A percentile compares a stretch with the other conserved stretches of the same genome.
Conservation (phyloP, 2,888 invertebrate species). For the Sphaerophoria taeniata region DNA sequence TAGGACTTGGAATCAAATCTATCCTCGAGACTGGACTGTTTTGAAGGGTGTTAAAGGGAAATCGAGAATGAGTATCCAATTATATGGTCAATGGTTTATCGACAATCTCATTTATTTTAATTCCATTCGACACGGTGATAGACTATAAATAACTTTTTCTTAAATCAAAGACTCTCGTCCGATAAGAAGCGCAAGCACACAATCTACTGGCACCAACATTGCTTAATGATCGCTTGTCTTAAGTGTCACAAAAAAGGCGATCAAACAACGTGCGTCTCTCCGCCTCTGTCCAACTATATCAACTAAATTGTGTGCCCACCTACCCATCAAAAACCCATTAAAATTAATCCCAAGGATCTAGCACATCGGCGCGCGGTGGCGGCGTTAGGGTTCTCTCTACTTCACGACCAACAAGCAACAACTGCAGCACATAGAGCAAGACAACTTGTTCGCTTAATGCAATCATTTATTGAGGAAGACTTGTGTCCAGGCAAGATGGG, state of each 20-base stretch:
- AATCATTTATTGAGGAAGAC: conserved; percentile 63
- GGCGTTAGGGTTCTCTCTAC: conserved; percentile 28
- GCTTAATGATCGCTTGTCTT: conserved; percentile 65
- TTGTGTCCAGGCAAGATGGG: conserved; percentile 17
- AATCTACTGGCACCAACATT: conserved; percentile 44
- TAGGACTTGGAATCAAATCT: too few species aligned
- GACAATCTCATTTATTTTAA: conserved; percentile 61
- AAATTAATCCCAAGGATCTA: conserved; percentile 72
- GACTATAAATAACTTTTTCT: not conserved
- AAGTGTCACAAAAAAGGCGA: conserved; percentile 47
- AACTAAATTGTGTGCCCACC: conserved; percentile 56
- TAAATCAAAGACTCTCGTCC: too few species aligned
- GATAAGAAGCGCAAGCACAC: not conserved
- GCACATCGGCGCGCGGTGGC: conserved; percentile 28
- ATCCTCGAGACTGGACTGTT: too few species aligned
- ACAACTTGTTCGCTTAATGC: conserved; percentile 73
- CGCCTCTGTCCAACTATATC: conserved; percentile 58
- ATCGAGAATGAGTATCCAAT: conserved; percentile 35
- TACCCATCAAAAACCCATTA: conserved; percentile 73
- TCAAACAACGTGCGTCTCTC: conserved; percentile 34
- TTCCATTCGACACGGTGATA: conserved; percentile 40
- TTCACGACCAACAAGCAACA: conserved; percentile 29
- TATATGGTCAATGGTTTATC: conserved; percentile 67
- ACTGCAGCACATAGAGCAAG: conserved; percentile 36
- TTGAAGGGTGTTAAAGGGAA: too few species aligned